Evolutionary conservation across 1,140 invertebrate species (phyloP).

Genomic region (Eueides isabella): DNA sequence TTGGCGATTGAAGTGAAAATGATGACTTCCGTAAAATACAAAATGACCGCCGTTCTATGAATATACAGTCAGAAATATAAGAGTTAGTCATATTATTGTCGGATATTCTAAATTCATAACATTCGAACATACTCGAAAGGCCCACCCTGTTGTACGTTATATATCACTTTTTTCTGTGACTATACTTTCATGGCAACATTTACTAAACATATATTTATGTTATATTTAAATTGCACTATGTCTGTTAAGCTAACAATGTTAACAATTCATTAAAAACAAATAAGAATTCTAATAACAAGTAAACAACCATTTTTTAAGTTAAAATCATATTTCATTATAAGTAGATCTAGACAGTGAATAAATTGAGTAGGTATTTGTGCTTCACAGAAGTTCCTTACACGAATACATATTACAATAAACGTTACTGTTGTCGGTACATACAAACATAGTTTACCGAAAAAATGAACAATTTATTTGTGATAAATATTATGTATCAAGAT

Average conservation of each 20-base stretch:
- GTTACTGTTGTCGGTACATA: not conserved
- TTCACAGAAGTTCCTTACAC: not conserved
- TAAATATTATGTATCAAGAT: not conserved
- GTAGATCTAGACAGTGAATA: slow-evolving; percentile 15
- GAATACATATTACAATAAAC: not conserved
- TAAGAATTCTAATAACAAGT: slow-evolving; percentile 28
- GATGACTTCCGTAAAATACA: slow-evolving; percentile 29
- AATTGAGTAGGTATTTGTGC: slow-evolving; percentile 21
- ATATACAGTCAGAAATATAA: slow-evolving; percentile 37
- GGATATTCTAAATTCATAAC: slow-evolving; percentile 75
- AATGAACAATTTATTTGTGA: not conserved
- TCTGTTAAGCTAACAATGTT: slow-evolving; percentile 26
- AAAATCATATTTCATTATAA: slow-evolving; percentile 26
- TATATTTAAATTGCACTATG: slow-evolving; percentile 22
- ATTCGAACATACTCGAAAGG: slow-evolving; percentile 58
- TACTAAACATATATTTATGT: slow-evolving; percentile 17
- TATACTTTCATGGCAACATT: slow-evolving; percentile 12
- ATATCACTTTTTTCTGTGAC: slow-evolving; percentile 42
- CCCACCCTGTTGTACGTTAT: slow-evolving; percentile 70
- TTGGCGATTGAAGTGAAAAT: slow-evolving; percentile 38
- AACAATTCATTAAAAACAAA: slow-evolving; percentile 34
- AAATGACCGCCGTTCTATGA: slow-evolving; percentile 18
- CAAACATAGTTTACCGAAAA: not conserved
- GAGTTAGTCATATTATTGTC: slow-evolving; percentile 78
- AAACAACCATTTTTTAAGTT: slow-evolving; percentile 38